phyloP scores from a whole-genome alignment of 2,113 vertebrate genomes.

The Aleadryas rufinucha region DNA sequence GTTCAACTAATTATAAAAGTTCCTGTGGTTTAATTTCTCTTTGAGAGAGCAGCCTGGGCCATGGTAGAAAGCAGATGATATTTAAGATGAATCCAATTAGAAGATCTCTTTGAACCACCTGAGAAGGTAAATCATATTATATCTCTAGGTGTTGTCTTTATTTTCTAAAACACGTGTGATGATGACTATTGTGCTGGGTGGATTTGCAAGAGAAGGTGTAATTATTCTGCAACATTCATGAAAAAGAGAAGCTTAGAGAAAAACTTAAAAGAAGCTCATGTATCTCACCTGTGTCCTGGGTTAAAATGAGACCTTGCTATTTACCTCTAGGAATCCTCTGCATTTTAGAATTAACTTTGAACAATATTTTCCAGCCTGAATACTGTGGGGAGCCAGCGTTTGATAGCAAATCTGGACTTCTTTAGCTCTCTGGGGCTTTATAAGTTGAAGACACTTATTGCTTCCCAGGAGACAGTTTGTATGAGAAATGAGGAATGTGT shows the following conservation, averaged over 20 bases:
- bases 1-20: background rate
- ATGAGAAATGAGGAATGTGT: background rate
- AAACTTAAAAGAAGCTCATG: background rate
- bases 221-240: background rate
- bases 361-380: background rate
- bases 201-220: background rate
- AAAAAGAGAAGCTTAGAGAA: background rate
- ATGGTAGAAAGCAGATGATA: background rate
- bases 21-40: background rate
- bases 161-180: background rate
- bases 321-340: background rate
- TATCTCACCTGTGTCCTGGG: background rate
- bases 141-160: background rate
- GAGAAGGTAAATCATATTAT: conserved; percentile 21
- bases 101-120: background rate
- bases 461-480: background rate
- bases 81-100: background rate
- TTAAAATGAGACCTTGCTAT: background rate
- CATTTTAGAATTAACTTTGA: background rate
- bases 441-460: background rate
- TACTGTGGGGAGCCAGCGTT: background rate
- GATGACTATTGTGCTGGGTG: background rate
- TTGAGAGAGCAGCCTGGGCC: background rate
- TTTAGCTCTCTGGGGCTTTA: background rate
- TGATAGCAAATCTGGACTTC: background rate